Evolutionary conservation across 2,797 vertebrate species (phyloP).

Genomic region (Tolypeutes matacus): DNA sequence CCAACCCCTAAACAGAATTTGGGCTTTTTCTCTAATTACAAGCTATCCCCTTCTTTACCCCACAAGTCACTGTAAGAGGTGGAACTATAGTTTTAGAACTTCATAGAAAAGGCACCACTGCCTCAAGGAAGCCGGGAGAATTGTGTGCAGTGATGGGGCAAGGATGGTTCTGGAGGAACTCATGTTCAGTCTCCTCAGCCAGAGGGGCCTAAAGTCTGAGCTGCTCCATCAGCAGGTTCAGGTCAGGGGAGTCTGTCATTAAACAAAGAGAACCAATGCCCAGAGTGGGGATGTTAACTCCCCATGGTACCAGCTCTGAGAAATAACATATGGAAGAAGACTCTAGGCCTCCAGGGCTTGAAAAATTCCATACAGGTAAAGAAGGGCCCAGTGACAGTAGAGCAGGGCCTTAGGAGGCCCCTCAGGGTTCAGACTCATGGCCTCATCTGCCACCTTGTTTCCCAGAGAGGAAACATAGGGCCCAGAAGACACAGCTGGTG

Average conservation of each 20-base stretch:
- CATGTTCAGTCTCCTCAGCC: neutral
- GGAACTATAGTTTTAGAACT: neutral
- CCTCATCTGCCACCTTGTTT: too few relatives aligned
- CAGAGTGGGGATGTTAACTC: neutral
- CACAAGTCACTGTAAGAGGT: neutral
- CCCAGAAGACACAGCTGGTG: too few relatives aligned
- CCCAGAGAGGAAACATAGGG: too few relatives aligned
- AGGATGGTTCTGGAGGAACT: neutral
- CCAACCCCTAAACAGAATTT: neutral
- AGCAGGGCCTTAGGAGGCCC: neutral
- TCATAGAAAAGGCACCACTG: neutral
- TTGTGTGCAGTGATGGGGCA: neutral
- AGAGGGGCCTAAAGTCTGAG: neutral
- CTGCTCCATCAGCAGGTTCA: neutral
- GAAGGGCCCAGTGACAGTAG: neutral
- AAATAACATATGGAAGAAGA: neutral
- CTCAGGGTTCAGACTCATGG: too few relatives aligned
- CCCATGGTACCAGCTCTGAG: neutral
- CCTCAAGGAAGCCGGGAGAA: neutral
- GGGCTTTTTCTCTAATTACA: neutral
- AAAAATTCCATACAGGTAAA: too few relatives aligned
- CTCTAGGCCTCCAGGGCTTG: too few relatives aligned
- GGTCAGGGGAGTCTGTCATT: neutral
- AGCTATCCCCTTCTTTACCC: neutral
- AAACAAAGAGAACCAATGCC: neutral